phyloP scores from a whole-genome alignment of 2,797 vertebrate species.

The Muraenolepis orangiensis region DNA sequence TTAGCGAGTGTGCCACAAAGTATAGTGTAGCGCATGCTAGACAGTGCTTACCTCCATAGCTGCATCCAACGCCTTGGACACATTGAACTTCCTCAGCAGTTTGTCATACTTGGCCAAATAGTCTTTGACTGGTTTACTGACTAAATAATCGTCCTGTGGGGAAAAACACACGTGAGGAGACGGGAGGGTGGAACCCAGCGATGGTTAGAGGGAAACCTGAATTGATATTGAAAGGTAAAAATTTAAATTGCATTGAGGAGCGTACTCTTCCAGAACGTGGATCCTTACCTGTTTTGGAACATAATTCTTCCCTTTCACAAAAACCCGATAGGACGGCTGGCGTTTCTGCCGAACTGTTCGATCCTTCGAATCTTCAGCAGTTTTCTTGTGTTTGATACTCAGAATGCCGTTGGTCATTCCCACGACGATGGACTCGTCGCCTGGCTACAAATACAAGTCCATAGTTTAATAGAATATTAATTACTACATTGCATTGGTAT shows the following conservation, averaged over 20 bases:
- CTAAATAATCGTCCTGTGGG: conserved; percentile 86
- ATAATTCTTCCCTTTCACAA: conserved; percentile 89
- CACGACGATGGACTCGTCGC: conserved; percentile 86
- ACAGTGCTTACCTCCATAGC: conserved; percentile 79
- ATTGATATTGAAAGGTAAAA: neutral
- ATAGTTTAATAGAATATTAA: neutral
- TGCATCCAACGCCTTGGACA: conserved; percentile 90
- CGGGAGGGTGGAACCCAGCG: neutral
- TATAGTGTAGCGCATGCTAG: neutral
- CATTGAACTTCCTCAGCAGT: conserved; percentile 85
- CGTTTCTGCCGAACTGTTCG: conserved; percentile 57
- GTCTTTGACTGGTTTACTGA: conserved; percentile 83
- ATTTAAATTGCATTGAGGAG: neutral
- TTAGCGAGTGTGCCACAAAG: too few relatives aligned
- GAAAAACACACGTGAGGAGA: neutral
- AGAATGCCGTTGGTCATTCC: conserved; percentile 95
- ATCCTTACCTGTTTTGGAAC: conserved; percentile 81
- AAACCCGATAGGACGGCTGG: conserved; percentile 81
- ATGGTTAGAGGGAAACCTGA: neutral
- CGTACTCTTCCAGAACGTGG: neutral
- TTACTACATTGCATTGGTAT: neutral
- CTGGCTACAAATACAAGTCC: conserved; percentile 71
- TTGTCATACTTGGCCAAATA: conserved; percentile 87
- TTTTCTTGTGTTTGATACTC: conserved; percentile 88
- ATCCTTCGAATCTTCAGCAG: conserved; percentile 72